Base-by-base conservation (phyloP, 1,140 invertebrate species). In the Rhyzopertha dominica region DNA sequence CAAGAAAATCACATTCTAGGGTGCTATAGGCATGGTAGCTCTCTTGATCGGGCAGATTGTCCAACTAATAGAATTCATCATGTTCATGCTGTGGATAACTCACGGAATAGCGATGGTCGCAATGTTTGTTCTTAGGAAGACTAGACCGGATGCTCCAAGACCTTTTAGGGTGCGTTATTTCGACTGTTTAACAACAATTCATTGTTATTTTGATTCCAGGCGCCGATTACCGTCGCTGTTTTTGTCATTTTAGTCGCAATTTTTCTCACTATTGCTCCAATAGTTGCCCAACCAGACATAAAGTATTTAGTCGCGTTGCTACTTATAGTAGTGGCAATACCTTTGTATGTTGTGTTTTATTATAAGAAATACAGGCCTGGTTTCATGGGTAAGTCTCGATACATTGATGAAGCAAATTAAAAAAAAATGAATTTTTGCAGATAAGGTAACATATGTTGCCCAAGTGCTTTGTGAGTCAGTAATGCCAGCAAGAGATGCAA, bases 61-160 rank as follows among this genome's bases (percentile, higher is more conserved):
- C n/a, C 74, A 78, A 2, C 70, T 95, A 1, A 92, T 95, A 45
- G 85, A 93, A 62, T 89, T 94, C 58, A 87, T 90, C 39, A 89
- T 86, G 65, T 93, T 93, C 67, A 77, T 90, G 10, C 80, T 87
- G 1, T 94, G 90, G 90, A 77, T 91, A 28, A 90, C 91, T 63
- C 94, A 94, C 61, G 89, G 86, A 0, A 60, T 84, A 1, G 84
- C 87, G 0, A 87, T 93, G 79, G 65, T 84, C 0, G 81, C 86
- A 0, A 66, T 94, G 0, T 61, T 95, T 5, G 73, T 90, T 3
- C 67, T 95, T 51, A 65, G 89, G 40, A 80, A 70, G 42, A 89
- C 81, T 0, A 80, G 79, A 56, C 77, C 80, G 13, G 64, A 89
- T 34, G 75, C 74, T 23, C 74, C 69, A 0, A 69, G 90, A 41